Evolutionary conservation across 2,888 invertebrate species (phyloP).

Genomic region (Acutogordius australiensis): DNA sequence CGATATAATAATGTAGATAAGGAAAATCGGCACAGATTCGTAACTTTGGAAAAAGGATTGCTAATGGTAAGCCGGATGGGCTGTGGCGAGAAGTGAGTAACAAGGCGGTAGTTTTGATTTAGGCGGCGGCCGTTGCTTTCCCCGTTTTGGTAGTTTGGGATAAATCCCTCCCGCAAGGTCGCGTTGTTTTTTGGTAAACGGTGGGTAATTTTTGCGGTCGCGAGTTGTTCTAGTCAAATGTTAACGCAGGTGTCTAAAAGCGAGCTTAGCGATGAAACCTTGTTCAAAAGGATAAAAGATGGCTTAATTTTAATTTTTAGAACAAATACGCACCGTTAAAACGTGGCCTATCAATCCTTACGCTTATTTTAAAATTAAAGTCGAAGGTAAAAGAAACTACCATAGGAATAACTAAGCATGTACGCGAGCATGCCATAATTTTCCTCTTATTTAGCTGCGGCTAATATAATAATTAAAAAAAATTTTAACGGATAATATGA

Average conservation of each 20-base stretch:
- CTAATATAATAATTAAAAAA: no score
- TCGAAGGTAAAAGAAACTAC: conserved; percentile 41
- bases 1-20: conserved; percentile 37
- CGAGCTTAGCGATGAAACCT: conserved; percentile 36
- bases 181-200: conserved; percentile 16
- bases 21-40: conserved; percentile 38
- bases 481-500: no score
- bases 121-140: neutral
- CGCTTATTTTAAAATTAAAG: conserved; percentile 27
- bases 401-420: no score
- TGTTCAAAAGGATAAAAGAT: conserved; percentile 40
- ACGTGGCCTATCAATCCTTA: conserved; percentile 39
- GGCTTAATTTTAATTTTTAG: conserved; percentile 38
- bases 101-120: conserved; percentile 15
- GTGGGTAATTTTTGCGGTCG: conserved; percentile 18
- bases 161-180: no score
- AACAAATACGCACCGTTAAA: conserved; percentile 36
- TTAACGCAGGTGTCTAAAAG: conserved; percentile 35
- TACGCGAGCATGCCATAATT: no score
- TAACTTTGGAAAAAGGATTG: conserved; percentile 39
- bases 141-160: no score
- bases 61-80: conserved; percentile 36
- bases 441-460: no score
- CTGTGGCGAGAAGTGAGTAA: conserved; percentile 28
- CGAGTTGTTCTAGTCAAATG: conserved; percentile 33